Conservation (phyloP, 2,797 vertebrate genomes). For the Ciconia nigra region DNA sequence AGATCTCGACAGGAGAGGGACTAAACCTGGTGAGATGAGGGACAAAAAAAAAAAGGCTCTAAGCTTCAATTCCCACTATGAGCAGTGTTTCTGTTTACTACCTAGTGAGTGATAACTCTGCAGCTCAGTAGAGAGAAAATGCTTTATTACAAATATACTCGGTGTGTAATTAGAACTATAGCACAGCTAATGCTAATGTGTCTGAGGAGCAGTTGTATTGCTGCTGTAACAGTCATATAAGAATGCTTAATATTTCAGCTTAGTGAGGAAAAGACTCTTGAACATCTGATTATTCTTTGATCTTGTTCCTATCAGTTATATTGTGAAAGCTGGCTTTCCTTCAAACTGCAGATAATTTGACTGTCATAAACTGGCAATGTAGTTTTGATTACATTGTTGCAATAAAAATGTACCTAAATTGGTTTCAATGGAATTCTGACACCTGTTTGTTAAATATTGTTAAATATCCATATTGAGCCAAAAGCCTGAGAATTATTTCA, state of each 20-base stretch:
- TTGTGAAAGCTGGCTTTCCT: constrained; percentile 13
- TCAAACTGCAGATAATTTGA: constrained; percentile 26
- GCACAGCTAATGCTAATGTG: not conserved
- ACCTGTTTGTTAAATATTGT: constrained; percentile 30
- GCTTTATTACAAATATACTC: not conserved
- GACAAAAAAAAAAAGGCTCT: not conserved
- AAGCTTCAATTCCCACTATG: not conserved
- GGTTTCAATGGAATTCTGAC: not conserved
- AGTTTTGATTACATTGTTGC: constrained; percentile 16
- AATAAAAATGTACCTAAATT: not conserved
- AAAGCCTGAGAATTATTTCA: not conserved
- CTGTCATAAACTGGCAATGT: not conserved
- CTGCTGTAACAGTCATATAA: not conserved
- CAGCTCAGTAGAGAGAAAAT: not conserved
- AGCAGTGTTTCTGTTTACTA: not conserved
- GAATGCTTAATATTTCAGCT: not conserved
- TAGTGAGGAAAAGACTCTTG: not conserved
- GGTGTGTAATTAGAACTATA: not conserved
- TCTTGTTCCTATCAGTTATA: not conserved
- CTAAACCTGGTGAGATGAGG: not conserved
- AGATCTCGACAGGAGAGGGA: not conserved
- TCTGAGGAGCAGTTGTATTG: not conserved
- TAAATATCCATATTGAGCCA: not conserved
- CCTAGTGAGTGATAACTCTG: not conserved
- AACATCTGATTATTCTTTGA: constrained; percentile 3